A percentile compares a stretch with the other conserved stretches of the same genome.
Evolutionary conservation across 2,888 invertebrate genomes (phyloP).

Genomic region (Temnothorax rugatulus): DNA sequence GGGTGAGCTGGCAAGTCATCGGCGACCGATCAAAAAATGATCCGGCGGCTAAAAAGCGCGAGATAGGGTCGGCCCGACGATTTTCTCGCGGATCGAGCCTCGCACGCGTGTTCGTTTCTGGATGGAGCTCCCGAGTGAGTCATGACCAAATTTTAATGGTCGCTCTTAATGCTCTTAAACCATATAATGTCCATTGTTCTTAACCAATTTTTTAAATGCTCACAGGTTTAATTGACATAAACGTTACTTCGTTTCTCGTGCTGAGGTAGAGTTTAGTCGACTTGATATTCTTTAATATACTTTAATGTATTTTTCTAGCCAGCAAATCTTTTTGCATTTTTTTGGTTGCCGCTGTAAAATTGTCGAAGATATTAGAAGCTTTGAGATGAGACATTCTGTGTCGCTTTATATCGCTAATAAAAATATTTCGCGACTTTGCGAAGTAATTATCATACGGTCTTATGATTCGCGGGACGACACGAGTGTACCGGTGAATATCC

Average conservation of each 20-base stretch:
- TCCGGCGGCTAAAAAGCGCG: constrained; percentile 66
- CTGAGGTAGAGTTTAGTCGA: background rate
- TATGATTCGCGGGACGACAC: constrained; percentile 24
- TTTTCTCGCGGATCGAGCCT: constrained; percentile 55
- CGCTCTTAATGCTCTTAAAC: background rate
- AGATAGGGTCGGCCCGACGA: constrained; percentile 57
- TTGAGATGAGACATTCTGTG: background rate
- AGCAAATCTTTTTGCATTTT: background rate
- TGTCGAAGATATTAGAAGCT: background rate
- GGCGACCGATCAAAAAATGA: constrained; percentile 79
- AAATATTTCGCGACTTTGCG: constrained; percentile 16
- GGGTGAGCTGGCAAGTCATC: constrained; percentile 75
- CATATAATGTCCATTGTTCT: background rate
- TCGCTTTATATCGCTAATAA: background rate
- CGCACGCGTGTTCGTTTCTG: constrained; percentile 29
- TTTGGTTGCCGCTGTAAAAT: background rate
- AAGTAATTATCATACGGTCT: constrained; percentile 44
- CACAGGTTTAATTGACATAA: background rate
- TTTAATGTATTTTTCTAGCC: background rate
- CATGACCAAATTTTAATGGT: background rate
- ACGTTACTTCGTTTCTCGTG: background rate
- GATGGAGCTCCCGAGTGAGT: background rate
- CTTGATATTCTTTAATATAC: background rate
- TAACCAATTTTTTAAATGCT: background rate
- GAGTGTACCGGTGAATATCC: constrained; percentile 50